Conservation (phyloP, 2,888 invertebrate species). For the Aquatica leii region DNA sequence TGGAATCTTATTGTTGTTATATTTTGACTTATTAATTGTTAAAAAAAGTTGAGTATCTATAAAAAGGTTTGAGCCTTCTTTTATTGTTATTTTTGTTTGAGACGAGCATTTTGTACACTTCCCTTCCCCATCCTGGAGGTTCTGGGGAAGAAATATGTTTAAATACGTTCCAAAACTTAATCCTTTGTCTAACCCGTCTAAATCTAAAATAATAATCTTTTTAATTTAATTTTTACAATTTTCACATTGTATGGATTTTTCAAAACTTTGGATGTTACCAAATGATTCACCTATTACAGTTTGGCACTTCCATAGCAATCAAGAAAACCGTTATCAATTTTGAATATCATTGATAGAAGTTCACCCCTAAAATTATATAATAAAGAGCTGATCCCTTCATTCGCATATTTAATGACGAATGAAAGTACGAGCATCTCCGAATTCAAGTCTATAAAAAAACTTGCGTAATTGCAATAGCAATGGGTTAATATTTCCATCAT, state of each 20-base stretch:
- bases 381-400: constrained; percentile 13
- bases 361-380: constrained; percentile 8
- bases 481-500: constrained; percentile 12
- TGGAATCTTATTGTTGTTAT: constrained; percentile 9
- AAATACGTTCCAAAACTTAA: constrained; percentile 13
- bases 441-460: constrained; percentile 11
- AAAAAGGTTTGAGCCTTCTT: constrained; percentile 10
- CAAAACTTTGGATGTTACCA: constrained; percentile 11
- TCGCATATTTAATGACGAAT: constrained; percentile 15
- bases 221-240: constrained; percentile 9
- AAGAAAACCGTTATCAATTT: constrained; percentile 15
- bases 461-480: constrained; percentile 13
- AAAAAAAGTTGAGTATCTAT: constrained; percentile 13
- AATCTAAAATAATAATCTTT: constrained; percentile 12
- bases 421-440: constrained; percentile 6
- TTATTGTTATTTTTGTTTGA: constrained; percentile 13
- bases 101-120: constrained; percentile 13
- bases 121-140: constrained; percentile 6
- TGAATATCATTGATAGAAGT: constrained; percentile 7
- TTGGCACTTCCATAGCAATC: constrained; percentile 11
- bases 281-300: constrained; percentile 13
- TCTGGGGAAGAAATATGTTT: constrained; percentile 8
- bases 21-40: constrained; percentile 16
- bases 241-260: constrained; percentile 13
- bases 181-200: constrained; percentile 14